phyloP scores from a whole-genome alignment of 1,140 invertebrate species.

The Papilio glaucus region DNA sequence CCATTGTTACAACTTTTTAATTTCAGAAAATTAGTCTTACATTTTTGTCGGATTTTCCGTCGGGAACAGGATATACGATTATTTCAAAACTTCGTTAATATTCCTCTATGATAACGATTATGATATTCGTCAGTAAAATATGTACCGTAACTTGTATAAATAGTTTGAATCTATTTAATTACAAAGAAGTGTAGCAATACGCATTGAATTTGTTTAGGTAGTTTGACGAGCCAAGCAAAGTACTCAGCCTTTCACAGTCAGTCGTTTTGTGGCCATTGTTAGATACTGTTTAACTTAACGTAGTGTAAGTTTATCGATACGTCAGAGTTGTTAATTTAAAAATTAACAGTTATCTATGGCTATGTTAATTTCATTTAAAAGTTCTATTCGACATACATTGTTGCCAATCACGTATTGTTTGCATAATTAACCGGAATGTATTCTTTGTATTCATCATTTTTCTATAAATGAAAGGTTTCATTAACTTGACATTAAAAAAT shows the following conservation, averaged over 20 bases:
- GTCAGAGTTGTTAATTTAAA: neutral
- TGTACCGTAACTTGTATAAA: no score
- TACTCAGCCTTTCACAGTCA: no score
- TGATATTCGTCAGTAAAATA: neutral
- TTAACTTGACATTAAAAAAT: neutral
- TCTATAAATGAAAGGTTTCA: neutral
- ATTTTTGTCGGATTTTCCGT: neutral
- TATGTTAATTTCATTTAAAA: neutral
- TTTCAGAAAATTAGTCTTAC: constrained; percentile 25
- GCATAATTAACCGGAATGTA: neutral
- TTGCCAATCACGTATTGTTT: neutral
- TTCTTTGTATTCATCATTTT: neutral
- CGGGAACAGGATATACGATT: neutral
- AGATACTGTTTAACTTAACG: no score
- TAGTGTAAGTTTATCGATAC: neutral
- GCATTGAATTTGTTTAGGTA: no score
- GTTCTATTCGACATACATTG: neutral
- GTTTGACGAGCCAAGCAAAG: no score
- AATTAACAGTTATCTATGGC: neutral
- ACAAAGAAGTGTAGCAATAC: no score
- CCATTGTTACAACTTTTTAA: constrained; percentile 35
- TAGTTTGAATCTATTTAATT: no score
- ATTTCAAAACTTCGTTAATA: constrained; percentile 11
- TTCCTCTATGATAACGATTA: neutral
- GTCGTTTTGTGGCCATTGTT: no score